Evolutionary conservation across 2,888 invertebrate species (phyloP).

Genomic region (Tenthredo mesomela): DNA sequence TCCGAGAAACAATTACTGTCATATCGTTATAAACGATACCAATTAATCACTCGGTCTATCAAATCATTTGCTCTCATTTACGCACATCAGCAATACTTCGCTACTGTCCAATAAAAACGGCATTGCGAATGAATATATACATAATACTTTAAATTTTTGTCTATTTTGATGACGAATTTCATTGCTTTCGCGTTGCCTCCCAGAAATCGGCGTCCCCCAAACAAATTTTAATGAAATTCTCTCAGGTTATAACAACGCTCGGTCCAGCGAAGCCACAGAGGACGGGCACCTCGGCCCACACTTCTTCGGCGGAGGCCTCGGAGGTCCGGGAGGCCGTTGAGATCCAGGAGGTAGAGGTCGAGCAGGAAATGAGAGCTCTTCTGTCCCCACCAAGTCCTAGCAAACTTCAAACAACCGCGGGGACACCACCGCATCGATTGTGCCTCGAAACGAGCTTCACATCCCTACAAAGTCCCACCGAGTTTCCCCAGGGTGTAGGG

Average conservation of each 20-base stretch:
- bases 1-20: background rate
- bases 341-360: constrained; percentile 69
- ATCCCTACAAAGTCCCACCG: constrained; percentile 81
- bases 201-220: constrained; percentile 29
- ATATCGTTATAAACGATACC: too few species aligned
- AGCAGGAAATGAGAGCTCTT: constrained; percentile 75
- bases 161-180: background rate
- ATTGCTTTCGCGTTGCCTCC: constrained; percentile 39
- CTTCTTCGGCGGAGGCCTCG: constrained; percentile 70
- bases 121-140: background rate
- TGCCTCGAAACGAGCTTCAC: constrained; percentile 89
- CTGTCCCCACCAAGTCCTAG: constrained; percentile 80
- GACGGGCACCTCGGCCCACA: constrained; percentile 72
- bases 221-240: constrained; percentile 50
- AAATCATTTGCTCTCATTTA: constrained; percentile 3
- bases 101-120: background rate
- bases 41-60: background rate
- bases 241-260: constrained; percentile 87
- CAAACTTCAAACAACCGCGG: constrained; percentile 77
- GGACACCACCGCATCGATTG: constrained; percentile 80
- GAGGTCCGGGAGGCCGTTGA: constrained; percentile 68
- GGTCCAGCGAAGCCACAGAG: constrained; percentile 90
- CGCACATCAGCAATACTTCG: background rate
- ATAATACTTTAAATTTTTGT: background rate
- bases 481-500: constrained; percentile 71